Conservation (phyloP, 1,140 invertebrate genomes). For the Ostrea denselamellosa region DNA sequence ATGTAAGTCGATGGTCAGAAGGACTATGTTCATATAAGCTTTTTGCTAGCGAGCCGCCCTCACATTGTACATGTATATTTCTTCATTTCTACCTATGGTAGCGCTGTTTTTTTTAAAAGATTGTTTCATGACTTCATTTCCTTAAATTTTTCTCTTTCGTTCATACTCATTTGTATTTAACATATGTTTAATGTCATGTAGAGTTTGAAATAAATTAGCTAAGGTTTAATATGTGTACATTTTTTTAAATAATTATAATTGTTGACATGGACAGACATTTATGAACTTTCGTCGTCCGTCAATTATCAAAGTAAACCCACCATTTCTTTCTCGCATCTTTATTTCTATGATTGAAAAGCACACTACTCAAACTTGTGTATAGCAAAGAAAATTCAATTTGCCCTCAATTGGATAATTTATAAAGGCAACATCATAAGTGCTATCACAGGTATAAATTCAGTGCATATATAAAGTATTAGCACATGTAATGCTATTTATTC, state of each 20-base stretch:
- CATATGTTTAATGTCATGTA: neutral
- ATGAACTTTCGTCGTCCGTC: neutral
- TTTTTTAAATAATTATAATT: neutral
- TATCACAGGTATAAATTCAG: neutral
- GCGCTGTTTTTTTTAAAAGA: neutral
- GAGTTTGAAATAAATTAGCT: neutral
- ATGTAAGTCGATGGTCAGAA: too few species aligned
- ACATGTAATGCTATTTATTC: too few species aligned
- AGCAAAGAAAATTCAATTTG: neutral
- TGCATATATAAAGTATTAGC: too few species aligned
- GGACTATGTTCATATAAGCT: too few species aligned
- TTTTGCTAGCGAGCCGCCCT: neutral
- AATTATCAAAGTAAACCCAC: too few species aligned
- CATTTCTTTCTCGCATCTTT: neutral
- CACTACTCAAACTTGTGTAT: too few species aligned
- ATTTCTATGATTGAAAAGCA: neutral
- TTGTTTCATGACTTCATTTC: neutral
- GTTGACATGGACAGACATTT: neutral
- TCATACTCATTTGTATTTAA: neutral
- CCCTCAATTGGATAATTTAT: neutral
- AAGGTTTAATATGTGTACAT: neutral
- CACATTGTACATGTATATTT: slow-evolving; percentile 30
- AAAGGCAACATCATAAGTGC: neutral
- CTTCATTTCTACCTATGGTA: neutral
- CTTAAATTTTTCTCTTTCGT: neutral